Base-by-base conservation (phyloP, 2,113 vertebrate genomes). In the Cranoglanis bouderius region DNA sequence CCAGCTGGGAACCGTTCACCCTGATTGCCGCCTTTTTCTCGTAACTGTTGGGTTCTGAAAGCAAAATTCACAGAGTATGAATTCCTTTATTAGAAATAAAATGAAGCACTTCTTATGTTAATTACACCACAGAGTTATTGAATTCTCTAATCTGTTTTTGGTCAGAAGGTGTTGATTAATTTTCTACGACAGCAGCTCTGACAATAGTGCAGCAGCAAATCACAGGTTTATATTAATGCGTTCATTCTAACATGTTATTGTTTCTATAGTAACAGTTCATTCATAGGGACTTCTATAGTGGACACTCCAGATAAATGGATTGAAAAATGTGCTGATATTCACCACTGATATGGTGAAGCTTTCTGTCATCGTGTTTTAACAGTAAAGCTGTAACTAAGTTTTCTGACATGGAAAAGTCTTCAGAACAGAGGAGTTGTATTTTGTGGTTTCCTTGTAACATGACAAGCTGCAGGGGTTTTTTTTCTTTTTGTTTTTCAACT, bases 1-100 rank as follows among this genome's bases (percentile, higher is more conserved):
- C 98, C 32, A 99, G 95, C 94, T 99, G 98, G 10, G 72, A 77
- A 1, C 98, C 98, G 0, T 96, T 92, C 0, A 99, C 92, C 49
- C 93, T 95, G 85, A 98, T 65, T 26, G 97, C 97, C 0, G 97
- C 96, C 88, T 99, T 99, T 94, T 97, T 98, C 93, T 93, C 92
- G 86, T 95, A 99, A 93, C 98, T 99, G 91, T 99, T 99, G 4
- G 98, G 98, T 89, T 99, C 98, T 99, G 92, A 78, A 90, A 89
- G 9, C 7, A 78, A 72, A 75, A 49, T 16, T 21, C 19, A 26
- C 46, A 51, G 2, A 4, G 8, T 3, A 63, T 14, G 0, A 63
- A 72, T 13, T 72, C 1, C 2, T 16, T 21, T 63, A 43, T 12
- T 13, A 6, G 0, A 26, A 24, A 82, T 26, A 77, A 46, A 74